Evolutionary conservation across 2,888 invertebrate species (phyloP).

Genomic region (Drosophila phalerata): DNA sequence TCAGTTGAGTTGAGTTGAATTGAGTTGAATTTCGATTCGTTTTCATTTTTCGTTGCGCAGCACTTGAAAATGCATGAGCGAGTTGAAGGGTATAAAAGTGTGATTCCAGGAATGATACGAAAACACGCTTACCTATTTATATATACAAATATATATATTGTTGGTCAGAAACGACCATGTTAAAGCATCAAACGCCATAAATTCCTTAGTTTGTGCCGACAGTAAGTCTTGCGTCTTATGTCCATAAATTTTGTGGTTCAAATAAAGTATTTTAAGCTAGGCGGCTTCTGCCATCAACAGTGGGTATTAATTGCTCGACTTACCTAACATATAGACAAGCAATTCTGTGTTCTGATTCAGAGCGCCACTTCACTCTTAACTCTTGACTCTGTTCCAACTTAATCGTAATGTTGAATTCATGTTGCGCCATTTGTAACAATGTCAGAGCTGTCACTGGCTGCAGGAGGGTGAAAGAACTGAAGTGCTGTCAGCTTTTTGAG

Average conservation of each 20-base stretch:
- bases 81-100: constrained; percentile 66
- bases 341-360: constrained; percentile 17
- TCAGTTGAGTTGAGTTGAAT: constrained; percentile 4
- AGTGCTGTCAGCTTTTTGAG: constrained; percentile 66
- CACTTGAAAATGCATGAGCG: constrained; percentile 64
- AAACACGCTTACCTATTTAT: not conserved
- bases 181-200: constrained; percentile 52
- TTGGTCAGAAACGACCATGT: constrained; percentile 35
- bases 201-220: constrained; percentile 64
- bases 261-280: constrained; percentile 60
- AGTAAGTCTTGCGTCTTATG: constrained; percentile 72
- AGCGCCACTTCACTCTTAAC: constrained; percentile 30
- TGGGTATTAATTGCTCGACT: constrained; percentile 67
- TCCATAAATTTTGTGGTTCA: constrained; percentile 56
- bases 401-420: constrained; percentile 77
- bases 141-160: constrained; percentile 24
- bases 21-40: constrained; percentile 23
- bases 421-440: constrained; percentile 77
- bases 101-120: constrained; percentile 55
- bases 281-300: constrained; percentile 67
- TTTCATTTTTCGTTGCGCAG: constrained; percentile 40
- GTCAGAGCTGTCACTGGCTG: constrained; percentile 45
- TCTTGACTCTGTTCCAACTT: constrained; percentile 16
- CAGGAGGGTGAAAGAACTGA: constrained; percentile 16
- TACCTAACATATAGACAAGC: constrained; percentile 28